phyloP scores from a whole-genome alignment of 2,113 vertebrate species.

The Mionectes macconnelli region DNA sequence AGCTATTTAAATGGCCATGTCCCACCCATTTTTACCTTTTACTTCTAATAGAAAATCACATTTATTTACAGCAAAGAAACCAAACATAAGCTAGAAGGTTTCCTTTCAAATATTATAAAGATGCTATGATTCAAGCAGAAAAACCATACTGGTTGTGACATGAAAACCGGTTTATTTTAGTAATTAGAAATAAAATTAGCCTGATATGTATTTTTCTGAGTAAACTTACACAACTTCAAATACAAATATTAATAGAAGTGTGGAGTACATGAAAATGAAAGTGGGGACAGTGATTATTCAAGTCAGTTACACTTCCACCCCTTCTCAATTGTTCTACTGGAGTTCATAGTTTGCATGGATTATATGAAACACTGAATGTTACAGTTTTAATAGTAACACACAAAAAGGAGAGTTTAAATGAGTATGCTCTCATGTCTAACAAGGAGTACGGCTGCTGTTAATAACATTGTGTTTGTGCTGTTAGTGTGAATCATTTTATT shows the following conservation, averaged over 20 bases:
- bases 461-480: not conserved
- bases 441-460: not conserved
- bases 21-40: not conserved
- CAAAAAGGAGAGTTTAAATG: not conserved
- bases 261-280: not conserved
- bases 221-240: not conserved
- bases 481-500: not conserved
- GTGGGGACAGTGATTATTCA: not conserved
- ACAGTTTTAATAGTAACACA: not conserved
- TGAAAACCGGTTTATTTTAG: not conserved
- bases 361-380: not conserved
- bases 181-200: not conserved
- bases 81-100: not conserved
- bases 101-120: not conserved
- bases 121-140: not conserved
- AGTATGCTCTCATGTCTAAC: not conserved
- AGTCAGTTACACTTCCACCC: not conserved
- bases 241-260: not conserved
- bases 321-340: not conserved
- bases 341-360: not conserved
- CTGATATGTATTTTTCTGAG: not conserved
- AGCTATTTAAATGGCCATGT: slow-evolving; percentile 12
- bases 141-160: not conserved
- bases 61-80: slow-evolving; percentile 5
- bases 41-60: not conserved